These are phyloP conservation scores for Chelonoidis abingdonii DNA, from an alignment of 2,113 vertebrate genomes.

Conservation along the genomic window DNA sequence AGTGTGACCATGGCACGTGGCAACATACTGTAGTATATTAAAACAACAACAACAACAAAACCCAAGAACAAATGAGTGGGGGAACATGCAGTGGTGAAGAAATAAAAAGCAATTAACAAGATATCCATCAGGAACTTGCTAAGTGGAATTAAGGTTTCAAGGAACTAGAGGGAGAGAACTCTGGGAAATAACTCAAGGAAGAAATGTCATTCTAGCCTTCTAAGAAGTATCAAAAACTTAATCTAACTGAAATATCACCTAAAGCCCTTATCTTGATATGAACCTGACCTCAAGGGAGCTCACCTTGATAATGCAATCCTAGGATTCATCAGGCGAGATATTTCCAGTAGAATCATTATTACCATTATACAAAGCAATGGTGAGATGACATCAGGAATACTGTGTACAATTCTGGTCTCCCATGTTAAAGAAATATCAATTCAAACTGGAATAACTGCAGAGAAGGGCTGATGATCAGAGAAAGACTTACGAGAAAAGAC, in stretches of 20 bases:
- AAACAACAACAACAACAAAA: constrained; percentile 41
- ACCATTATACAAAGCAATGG: too few relatives aligned
- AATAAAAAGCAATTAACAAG: constrained; percentile 36
- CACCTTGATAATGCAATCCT: background rate
- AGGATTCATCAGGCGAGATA: background rate
- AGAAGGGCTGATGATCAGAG: background rate
- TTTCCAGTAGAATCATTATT: background rate
- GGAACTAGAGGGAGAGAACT: background rate
- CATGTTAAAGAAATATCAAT: background rate
- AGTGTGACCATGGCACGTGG: constrained; percentile 69
- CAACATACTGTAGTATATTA: constrained; percentile 59
- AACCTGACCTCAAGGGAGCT: background rate
- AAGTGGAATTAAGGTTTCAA: constrained; percentile 1
- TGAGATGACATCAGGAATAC: background rate
- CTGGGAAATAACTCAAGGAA: constrained; percentile 6
- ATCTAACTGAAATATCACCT: constrained; percentile 30
- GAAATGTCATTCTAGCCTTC: constrained; percentile 56
- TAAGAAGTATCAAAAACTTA: constrained; percentile 36
- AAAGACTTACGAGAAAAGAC: background rate
- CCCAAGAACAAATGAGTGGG: background rate
- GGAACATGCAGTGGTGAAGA: constrained; percentile 37
- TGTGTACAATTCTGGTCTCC: background rate
- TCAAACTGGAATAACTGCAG: background rate
- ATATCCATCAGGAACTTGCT: constrained; percentile 14
- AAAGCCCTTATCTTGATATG: background rate